Base-by-base conservation (phyloP, 2,888 invertebrate species). In the Ichneumoninae sp. region DNA sequence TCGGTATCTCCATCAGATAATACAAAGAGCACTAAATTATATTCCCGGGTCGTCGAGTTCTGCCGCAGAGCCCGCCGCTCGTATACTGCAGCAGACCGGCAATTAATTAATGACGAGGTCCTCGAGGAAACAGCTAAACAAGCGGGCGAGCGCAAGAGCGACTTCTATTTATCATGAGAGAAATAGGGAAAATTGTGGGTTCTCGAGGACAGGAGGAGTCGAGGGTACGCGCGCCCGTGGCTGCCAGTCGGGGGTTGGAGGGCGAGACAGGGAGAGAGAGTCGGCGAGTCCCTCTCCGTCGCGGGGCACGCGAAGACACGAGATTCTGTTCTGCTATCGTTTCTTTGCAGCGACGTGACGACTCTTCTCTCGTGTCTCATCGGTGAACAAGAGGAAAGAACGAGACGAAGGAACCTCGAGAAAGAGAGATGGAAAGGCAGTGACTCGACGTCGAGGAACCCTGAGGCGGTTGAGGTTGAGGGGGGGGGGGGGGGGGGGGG, bases 151-250 rank as follows among this genome's bases (percentile, higher is more conserved):
- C 71, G 72, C 33, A 66, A 30, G 16, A 66, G 54, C 40, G 74
- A 75, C 78, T 78, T 75, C 70, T 84, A 82, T 84, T 85, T 81
- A 78, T 85, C 83, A 83, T 81, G 76, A 72, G 79, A 82, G 81
- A 76, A 80, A 69, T 33, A 68, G 71, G 76, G 75, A 83, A 76
- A 83, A 83, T 85, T 78, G 80, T 81, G 77, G 83, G 62, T 78
- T 84, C 75, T 86, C 76, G 78, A 79, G 84, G 54, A 84, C 79
- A 68, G 70, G 60, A 74, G 16, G 79, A 69, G 70, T 57, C 75
- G 68, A 68, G 47, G 77, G 78, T 47, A 13, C 62, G 44, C 36
- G 16, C 36, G 62, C 26, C 57, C 10, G 54, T n/a, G 40, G 70
- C n/a, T 13, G 77, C 22, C 26, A 62, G 62, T 33, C 62, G 62